Evolutionary conservation across 2,888 invertebrate species (phyloP).

Genomic region (Eledona agricola): DNA sequence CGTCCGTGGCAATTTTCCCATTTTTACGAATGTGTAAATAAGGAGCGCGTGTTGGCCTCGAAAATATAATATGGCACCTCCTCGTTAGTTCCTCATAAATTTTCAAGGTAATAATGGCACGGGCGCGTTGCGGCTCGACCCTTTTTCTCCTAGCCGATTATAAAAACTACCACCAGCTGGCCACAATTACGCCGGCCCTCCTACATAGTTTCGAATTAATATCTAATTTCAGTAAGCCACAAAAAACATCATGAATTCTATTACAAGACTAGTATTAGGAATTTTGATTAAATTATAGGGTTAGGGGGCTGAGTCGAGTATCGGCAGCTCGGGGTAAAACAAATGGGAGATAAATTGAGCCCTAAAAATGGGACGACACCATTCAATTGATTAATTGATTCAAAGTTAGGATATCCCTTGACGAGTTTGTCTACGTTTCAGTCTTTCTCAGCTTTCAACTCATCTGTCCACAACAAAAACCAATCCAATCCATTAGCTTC

Average conservation of each 20-base stretch:
- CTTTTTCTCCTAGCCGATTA: conserved; percentile 41
- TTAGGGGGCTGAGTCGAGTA: conserved; percentile 17
- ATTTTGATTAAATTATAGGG: conserved; percentile 34
- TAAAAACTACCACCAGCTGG: conserved; percentile 41
- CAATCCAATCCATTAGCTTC: too few species aligned
- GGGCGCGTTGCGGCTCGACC: conserved; percentile 28
- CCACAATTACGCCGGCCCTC: conserved; percentile 46
- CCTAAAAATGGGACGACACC: conserved; percentile 9
- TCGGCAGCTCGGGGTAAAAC: conserved; percentile 28
- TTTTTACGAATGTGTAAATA: conserved; percentile 43
- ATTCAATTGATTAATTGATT: conserved; percentile 1
- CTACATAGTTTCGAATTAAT: conserved; percentile 50
- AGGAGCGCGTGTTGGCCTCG: conserved; percentile 40
- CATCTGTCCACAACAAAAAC: too few species aligned
- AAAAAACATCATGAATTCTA: conserved; percentile 38
- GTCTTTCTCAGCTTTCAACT: too few species aligned
- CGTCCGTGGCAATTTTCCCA: conserved; percentile 38
- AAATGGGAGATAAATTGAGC: conserved; percentile 29
- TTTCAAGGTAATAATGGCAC: conserved; percentile 30
- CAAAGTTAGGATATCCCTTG: not conserved
- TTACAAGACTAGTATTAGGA: conserved; percentile 30
- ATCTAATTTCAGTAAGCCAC: conserved; percentile 47
- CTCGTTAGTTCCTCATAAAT: conserved; percentile 44
- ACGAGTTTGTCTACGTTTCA: too few species aligned
- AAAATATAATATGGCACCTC: conserved; percentile 45